These are phyloP conservation scores for Phaenicophaeus curvirostris DNA, from an alignment of 2,797 vertebrate genomes.

Conservation along the genomic window DNA sequence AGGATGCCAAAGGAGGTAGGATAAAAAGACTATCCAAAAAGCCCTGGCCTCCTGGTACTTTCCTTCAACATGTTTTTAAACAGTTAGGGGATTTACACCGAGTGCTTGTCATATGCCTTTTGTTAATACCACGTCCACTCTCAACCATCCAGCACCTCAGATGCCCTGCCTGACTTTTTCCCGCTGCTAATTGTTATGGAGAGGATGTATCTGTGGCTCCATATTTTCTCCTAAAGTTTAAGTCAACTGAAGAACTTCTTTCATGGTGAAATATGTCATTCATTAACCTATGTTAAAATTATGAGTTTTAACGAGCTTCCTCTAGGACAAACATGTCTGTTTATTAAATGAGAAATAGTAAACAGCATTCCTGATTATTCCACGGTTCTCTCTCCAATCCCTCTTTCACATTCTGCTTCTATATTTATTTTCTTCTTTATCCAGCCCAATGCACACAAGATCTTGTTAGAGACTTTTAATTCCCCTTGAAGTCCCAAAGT, in stretches of 20 bases:
- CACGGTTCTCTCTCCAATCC: not conserved
- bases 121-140: not conserved
- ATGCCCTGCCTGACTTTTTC: not conserved
- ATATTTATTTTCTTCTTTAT: not conserved
- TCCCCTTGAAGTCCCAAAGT: not conserved
- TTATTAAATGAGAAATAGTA: not conserved
- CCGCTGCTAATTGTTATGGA: not conserved
- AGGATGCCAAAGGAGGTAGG: not conserved
- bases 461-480: not conserved
- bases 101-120: not conserved
- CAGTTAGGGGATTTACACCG: not conserved
- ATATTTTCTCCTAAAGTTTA: not conserved
- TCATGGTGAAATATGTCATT: not conserved
- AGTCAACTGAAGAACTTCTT: not conserved
- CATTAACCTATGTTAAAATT: not conserved
- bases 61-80: not conserved
- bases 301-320: not conserved
- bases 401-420: not conserved
- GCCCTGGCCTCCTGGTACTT: not conserved
- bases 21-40: not conserved
- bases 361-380: not conserved
- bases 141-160: not conserved
- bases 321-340: not conserved
- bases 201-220: not conserved
- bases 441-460: not conserved